A percentile compares a stretch with the other conserved stretches of the same genome.
Evolutionary conservation across 2,888 invertebrate species (phyloP).

Genomic region (Eulithis testata): DNA sequence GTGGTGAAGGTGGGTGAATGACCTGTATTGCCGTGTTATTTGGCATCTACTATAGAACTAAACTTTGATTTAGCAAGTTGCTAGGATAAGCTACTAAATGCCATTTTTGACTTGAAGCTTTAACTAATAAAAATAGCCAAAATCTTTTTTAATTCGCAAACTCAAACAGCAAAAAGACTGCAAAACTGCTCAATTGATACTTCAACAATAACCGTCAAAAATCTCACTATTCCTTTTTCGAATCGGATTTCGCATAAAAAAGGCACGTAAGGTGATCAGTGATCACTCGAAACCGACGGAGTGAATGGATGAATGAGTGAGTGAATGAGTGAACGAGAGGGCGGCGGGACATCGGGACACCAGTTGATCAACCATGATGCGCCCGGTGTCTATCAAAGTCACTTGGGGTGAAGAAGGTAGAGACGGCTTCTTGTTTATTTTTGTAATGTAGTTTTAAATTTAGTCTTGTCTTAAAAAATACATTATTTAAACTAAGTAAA

Average conservation of each 20-base stretch:
- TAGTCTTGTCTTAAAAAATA: no score
- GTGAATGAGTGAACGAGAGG: slow-evolving; percentile 67
- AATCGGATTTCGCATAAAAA: slow-evolving; percentile 54
- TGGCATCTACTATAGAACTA: no score
- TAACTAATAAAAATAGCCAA: no score
- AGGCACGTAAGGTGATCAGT: slow-evolving; percentile 72
- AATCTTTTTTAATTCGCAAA: no score
- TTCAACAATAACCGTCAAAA: slow-evolving; percentile 42
- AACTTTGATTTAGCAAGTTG: no score
- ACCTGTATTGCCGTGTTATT: no score
- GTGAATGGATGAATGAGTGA: slow-evolving; percentile 65
- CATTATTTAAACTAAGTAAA: no score
- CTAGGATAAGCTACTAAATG: no score
- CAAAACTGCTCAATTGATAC: slow-evolving; percentile 22
- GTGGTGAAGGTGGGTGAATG: no score
- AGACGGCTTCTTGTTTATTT: slow-evolving; percentile 44
- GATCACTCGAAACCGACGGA: slow-evolving; percentile 77
- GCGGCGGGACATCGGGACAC: slow-evolving; percentile 66
- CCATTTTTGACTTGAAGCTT: no score
- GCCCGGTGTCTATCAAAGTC: slow-evolving; percentile 75
- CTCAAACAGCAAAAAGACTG: neutral
- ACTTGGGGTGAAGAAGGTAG: slow-evolving; percentile 55
- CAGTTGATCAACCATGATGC: slow-evolving; percentile 82
- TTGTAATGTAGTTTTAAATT: neutral
- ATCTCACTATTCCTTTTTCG: slow-evolving; percentile 52